A percentile compares a stretch with the other conserved stretches of the same genome.
These are phyloP conservation scores for Ceratina japonica DNA, from an alignment of 1,140 invertebrate species.

Conservation along the genomic window DNA sequence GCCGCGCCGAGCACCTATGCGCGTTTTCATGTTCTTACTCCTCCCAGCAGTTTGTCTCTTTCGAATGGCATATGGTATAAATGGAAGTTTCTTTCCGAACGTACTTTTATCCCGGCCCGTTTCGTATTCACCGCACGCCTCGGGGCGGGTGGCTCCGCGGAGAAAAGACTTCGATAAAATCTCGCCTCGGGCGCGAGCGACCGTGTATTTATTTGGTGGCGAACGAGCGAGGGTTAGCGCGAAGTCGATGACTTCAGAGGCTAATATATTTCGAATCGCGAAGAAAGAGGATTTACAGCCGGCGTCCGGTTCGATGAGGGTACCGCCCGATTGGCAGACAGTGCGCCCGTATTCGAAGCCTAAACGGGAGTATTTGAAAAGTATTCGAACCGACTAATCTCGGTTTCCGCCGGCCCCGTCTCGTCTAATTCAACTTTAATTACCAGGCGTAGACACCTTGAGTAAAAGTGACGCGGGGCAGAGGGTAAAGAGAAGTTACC, in stretches of 20 bases:
- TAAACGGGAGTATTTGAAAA: background rate
- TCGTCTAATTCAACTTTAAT: slow-evolving; percentile 1
- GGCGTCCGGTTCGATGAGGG: background rate
- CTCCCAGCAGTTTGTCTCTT: slow-evolving; percentile 45
- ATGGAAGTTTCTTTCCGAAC: slow-evolving; percentile 38
- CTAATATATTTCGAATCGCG: background rate
- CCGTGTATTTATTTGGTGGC: slow-evolving; percentile 5
- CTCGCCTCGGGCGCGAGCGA: background rate
- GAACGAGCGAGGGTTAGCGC: background rate
- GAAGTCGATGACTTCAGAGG: background rate
- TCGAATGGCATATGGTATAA: slow-evolving; percentile 37
- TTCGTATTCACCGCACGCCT: slow-evolving; percentile 36
- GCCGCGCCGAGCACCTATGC: slow-evolving; percentile 23
- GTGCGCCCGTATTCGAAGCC: slow-evolving; percentile 21
- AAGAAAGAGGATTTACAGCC: background rate
- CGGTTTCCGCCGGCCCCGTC: background rate
- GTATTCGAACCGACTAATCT: background rate
- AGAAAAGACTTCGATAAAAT: slow-evolving; percentile 42
- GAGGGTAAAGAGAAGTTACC: no score
- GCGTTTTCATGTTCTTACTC: slow-evolving; percentile 51
- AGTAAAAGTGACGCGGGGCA: background rate
- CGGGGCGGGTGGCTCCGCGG: background rate
- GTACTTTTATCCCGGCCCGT: slow-evolving; percentile 29
- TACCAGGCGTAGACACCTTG: background rate
- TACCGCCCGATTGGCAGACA: background rate